Conservation (phyloP, 2,113 vertebrate species). For the Brachyhypopomus gauderio region DNA sequence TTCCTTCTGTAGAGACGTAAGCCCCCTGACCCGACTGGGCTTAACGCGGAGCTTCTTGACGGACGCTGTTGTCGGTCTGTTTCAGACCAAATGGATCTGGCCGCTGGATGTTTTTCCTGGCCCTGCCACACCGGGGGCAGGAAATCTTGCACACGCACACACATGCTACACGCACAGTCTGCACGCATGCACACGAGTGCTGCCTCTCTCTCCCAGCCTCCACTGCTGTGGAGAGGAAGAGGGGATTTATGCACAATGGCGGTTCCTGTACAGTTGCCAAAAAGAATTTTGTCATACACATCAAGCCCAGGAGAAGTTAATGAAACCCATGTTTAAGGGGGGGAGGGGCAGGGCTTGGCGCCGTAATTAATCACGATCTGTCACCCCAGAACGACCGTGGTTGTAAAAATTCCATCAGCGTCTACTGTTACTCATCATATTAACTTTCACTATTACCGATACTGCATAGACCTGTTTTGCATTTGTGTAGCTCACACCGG, state of each 20-base stretch:
- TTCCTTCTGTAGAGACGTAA: neutral
- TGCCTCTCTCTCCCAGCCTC: neutral
- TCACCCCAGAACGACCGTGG: too few relatives aligned
- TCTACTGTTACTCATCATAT: too few relatives aligned
- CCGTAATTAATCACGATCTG: too few relatives aligned
- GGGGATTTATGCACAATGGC: conserved; percentile 2
- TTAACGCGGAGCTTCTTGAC: conserved; percentile 31
- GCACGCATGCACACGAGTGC: neutral
- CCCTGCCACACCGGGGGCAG: neutral
- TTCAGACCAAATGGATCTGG: conserved; percentile 20
- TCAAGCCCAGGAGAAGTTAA: conserved; percentile 1
- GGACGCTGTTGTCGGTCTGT: neutral
- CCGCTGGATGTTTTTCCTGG: neutral
- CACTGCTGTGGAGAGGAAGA: neutral
- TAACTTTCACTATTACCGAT: too few relatives aligned
- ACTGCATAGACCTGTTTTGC: too few relatives aligned
- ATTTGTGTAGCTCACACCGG: too few relatives aligned
- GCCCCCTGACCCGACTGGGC: conserved; percentile 8
- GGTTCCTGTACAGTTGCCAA: neutral
- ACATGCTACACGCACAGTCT: conserved; percentile 28
- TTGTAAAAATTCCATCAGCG: too few relatives aligned
- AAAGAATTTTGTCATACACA: neutral
- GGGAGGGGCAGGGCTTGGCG: too few relatives aligned
- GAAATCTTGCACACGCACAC: conserved; percentile 6
- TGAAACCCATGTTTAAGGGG: too few relatives aligned